Evolutionary conservation across 2,113 vertebrate species (phyloP).

Genomic region (Coptodon bakossiorum): DNA sequence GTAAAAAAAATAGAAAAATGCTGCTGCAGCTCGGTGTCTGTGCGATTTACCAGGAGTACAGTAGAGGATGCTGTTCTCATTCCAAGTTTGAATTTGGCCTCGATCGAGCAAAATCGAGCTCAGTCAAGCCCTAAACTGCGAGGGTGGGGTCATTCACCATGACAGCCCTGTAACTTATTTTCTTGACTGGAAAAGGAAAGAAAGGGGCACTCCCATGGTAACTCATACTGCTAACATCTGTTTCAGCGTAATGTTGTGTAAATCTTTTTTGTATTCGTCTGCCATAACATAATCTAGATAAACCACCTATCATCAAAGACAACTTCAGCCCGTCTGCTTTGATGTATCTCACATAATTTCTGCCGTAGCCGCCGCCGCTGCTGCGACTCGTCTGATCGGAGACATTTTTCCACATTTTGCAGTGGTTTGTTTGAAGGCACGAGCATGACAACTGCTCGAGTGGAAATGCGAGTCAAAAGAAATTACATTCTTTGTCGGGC

Average conservation of each 20-base stretch:
- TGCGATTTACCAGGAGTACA: not conserved
- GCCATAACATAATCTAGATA: slow-evolving; percentile 28
- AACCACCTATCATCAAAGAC: slow-evolving; percentile 24
- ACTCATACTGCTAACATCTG: slow-evolving; percentile 42
- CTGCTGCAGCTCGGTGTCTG: not conserved
- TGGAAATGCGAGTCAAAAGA: slow-evolving; percentile 20
- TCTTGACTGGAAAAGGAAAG: slow-evolving; percentile 31
- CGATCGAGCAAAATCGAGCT: not conserved
- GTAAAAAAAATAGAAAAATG: not conserved
- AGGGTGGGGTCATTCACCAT: not conserved
- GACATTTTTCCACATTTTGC: slow-evolving; percentile 25
- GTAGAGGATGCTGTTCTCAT: not conserved
- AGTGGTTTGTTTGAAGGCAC: slow-evolving; percentile 33
- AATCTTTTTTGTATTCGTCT: slow-evolving; percentile 19
- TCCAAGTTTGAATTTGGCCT: not conserved
- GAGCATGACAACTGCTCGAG: not conserved
- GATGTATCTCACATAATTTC: slow-evolving; percentile 25
- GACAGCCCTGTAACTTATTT: not conserved
- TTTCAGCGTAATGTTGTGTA: slow-evolving; percentile 27
- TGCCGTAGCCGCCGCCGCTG: not conserved
- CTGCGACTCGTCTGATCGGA: not conserved
- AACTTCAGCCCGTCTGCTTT: slow-evolving; percentile 26
- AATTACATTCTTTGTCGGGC: slow-evolving; percentile 16
- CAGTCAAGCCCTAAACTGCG: not conserved
- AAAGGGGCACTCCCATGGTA: slow-evolving; percentile 26